phyloP scores from a whole-genome alignment of 2,888 invertebrate genomes.

The Philhelius pedissequus region DNA sequence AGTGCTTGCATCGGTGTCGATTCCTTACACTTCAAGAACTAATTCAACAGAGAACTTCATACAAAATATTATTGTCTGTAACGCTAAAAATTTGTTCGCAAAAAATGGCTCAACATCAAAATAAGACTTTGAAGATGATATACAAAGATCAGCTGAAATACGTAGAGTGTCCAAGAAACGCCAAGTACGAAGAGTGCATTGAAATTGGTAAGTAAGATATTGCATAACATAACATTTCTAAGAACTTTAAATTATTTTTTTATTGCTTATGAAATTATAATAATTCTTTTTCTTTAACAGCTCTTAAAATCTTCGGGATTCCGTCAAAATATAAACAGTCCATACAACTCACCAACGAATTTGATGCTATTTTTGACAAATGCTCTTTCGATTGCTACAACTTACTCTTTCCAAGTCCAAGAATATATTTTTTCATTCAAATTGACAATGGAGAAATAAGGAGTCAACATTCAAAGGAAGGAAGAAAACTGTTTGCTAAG shows the following conservation, averaged over 20 bases:
- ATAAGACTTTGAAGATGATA: constrained; percentile 35
- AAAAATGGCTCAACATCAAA: constrained; percentile 17
- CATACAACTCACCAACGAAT: constrained; percentile 73
- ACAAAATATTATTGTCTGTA: not conserved
- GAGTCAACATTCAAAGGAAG: not conserved
- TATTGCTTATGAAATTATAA: not conserved
- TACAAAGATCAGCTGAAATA: constrained; percentile 47
- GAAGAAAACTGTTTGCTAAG: not conserved
- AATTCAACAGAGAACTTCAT: not conserved
- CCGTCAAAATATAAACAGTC: constrained; percentile 67
- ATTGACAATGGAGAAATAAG: constrained; percentile 69
- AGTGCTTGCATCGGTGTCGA: not conserved
- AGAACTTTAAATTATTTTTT: too few relatives aligned
- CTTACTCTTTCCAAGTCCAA: constrained; percentile 74
- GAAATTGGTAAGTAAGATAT: constrained; percentile 70
- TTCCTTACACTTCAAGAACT: not conserved
- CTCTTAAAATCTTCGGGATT: constrained; percentile 70
- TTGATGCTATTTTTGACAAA: constrained; percentile 72
- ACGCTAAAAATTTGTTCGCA: not conserved
- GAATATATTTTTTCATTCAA: constrained; percentile 73
- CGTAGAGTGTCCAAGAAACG: constrained; percentile 16
- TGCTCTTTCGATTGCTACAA: constrained; percentile 74
- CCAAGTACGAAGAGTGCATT: constrained; percentile 70
- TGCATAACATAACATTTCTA: not conserved
- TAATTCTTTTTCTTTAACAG: constrained; percentile 27